Base-by-base conservation (phyloP, 2,888 invertebrate genomes). In the Hirtodrosophila histrioides region DNA sequence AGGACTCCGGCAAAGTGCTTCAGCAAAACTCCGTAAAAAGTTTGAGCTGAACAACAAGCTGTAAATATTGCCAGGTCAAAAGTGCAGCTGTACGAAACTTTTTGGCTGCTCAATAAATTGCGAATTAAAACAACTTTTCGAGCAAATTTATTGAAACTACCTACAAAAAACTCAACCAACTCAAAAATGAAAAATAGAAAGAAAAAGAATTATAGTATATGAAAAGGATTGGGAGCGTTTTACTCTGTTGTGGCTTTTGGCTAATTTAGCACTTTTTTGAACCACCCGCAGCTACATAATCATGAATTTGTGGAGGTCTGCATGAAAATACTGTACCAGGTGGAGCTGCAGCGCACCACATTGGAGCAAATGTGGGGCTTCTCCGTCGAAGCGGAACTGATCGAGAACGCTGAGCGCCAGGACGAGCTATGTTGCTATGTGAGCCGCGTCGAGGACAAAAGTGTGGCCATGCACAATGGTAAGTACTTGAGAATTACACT, bases 331-430 rank as follows among this genome's bases (percentile, higher is more conserved):
- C 93, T 98, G 75, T 98, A 98, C 92, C 98, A 98, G 94, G 97
- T 98, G 82, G 98, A 98, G 92, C 93, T 99, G 89, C 96, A 96
- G 87, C 94, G 98, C 69, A 95, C 95, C 75, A 96, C 97, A 8
- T 93, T 97, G 88, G 98, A 98, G 88, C 97, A 97, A 92, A 97
- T 98, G 96, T 99, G 98, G 96, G 99, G 99, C 82, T 98, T 99
- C 93, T 97, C 97, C 74, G 98, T 99, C 51, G 99, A 99, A 92
- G 98, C 98, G 3, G 98, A 99, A 92, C 94, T 99, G 63, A 97
- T 98, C 72, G 98, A 98, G 92, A 98, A 98, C 92, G 95, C 97
- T 8, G 98, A 98, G 92, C 93, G 97, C 54, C 98, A 98, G 92
- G 98, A 98, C 92, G 98, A 99, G 92, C 94, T 99, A 45, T 98